These are phyloP conservation scores for Corbicula japonica DNA, from an alignment of 2,888 invertebrate species.

Conservation along the genomic window DNA sequence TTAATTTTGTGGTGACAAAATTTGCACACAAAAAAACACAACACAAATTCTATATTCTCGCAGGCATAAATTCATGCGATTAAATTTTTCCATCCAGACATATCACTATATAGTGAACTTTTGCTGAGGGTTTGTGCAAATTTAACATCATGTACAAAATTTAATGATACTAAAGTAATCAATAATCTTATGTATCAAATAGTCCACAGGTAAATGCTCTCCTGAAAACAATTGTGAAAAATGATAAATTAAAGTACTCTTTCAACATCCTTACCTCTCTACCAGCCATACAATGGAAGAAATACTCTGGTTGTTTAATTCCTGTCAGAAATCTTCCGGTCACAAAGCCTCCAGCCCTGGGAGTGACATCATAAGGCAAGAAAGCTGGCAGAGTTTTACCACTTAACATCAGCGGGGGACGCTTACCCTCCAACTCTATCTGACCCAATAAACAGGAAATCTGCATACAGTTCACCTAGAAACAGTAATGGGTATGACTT, in stretches of 20 bases:
- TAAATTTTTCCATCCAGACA: no score
- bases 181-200: no score
- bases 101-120: no score
- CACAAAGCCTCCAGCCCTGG: constrained; percentile 98
- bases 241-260: neutral
- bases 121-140: no score
- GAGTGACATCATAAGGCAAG: constrained; percentile 93
- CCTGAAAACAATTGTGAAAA: neutral
- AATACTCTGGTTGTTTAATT: constrained; percentile 99
- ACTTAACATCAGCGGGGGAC: constrained; percentile 97
- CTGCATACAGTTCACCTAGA: constrained; percentile 96
- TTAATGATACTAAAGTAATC: no score
- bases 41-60: no score
- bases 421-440: constrained; percentile 98
- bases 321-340: constrained; percentile 99
- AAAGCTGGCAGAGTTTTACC: constrained; percentile 97
- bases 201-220: no score
- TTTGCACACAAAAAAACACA: no score
- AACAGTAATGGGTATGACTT: constrained; percentile 6
- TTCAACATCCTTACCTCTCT: constrained; percentile 91
- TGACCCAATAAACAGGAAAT: constrained; percentile 99
- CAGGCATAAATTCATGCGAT: no score
- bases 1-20: no score
- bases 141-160: no score
- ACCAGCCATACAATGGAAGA: constrained; percentile 99